Evolutionary conservation across 2,888 invertebrate genomes (phyloP), one percentile per base, ranked within the genome.

Genomic region (Sympetrum striolatum): DNA sequence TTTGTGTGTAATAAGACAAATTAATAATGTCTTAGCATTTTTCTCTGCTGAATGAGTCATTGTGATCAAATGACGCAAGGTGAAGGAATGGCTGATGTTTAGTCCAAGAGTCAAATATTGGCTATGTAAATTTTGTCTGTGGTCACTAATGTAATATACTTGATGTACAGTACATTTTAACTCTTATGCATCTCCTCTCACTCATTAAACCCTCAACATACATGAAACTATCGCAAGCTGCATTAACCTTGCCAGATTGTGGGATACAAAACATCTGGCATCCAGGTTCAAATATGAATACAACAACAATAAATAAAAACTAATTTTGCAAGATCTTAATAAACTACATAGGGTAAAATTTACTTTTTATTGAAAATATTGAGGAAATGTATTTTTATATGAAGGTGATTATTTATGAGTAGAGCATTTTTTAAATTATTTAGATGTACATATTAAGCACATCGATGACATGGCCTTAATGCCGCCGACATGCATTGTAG

Each of bases 381-480:
- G 60, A 86, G 86, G 86, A 86, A 86, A 86, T 86, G 86, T 86
- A 86, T 86, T 86, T 86, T 86, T 86, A 86, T 86, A 86, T 86
- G 86, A 64, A 86, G 60, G 58, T 86, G 35, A 86, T 86, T 86
- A 86, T 86, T 86, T 86, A 86, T 86, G 64, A 60, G 58, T 86
- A 86, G 86, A 86, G 86, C 86, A 86, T 86, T 86, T 86, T 86
- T 86, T 64, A 86, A 86, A 86, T 86, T 86, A 86, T 60, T 86
- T 86, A 86, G 86, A 86, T 86, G 86, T 86, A 86, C 86, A 86
- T 86, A 86, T 86, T 86, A 86, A 86, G 86, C 86, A 86, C 86
- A 86, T 86, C 86, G 86, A 86, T 86, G 86, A 86, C 86, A 86
- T 86, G 86, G 86, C 86, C 86, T 86, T 86, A 86, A 60, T 86